These are phyloP conservation scores for Brenthis hecate DNA, from an alignment of 2,888 invertebrate genomes.

Conservation along the genomic window DNA sequence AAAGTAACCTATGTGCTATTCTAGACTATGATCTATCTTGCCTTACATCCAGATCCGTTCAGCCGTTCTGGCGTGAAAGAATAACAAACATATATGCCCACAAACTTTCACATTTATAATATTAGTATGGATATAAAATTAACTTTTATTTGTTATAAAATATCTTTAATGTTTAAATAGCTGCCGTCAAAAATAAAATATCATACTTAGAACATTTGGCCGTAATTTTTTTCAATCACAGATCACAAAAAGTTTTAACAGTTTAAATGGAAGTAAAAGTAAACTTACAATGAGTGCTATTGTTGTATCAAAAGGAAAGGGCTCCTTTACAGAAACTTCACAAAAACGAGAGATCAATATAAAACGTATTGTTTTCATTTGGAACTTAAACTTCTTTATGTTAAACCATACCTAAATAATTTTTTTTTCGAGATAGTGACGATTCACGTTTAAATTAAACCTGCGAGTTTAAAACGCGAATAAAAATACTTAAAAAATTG, in stretches of 20 bases:
- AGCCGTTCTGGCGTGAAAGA: no score
- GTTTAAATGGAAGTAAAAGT: slow-evolving; percentile 34
- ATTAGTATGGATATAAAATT: no score
- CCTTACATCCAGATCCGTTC: no score
- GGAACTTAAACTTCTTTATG: neutral
- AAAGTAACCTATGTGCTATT: no score
- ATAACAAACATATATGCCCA: no score
- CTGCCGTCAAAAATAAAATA: neutral
- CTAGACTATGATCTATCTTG: no score
- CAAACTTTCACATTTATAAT: no score
- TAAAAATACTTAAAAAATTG: no score
- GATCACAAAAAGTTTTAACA: slow-evolving; percentile 30
- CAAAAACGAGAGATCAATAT: slow-evolving; percentile 25
- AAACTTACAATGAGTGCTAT: slow-evolving; percentile 37
- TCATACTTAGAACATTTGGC: slow-evolving; percentile 3
- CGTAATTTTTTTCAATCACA: slow-evolving; percentile 11
- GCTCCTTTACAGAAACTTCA: slow-evolving; percentile 40
- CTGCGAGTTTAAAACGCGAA: no score
- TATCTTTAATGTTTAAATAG: no score
- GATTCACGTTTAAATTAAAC: neutral
- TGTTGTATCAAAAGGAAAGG: slow-evolving; percentile 39
- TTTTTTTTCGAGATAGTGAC: neutral
- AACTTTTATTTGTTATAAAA: no score
- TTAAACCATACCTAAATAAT: slow-evolving; percentile 6
- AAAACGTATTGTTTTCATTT: slow-evolving; percentile 21